Conservation (phyloP, 2,113 vertebrate genomes). For the Alethe castanea region DNA sequence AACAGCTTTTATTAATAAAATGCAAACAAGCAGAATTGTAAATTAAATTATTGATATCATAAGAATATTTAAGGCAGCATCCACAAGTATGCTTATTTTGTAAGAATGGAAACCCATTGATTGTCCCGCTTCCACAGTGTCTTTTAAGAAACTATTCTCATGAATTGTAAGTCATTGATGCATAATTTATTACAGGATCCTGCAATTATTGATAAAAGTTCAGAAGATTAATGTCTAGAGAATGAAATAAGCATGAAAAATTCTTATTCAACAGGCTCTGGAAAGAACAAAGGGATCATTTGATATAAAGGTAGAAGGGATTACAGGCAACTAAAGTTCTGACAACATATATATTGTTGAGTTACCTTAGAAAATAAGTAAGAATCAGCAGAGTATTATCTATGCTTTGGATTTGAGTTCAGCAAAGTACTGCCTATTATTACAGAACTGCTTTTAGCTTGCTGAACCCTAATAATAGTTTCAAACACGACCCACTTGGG, state of each 20-base stretch:
- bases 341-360: background rate
- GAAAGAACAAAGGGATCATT: background rate
- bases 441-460: background rate
- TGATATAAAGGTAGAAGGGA: background rate
- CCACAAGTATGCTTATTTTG: background rate
- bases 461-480: background rate
- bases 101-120: background rate
- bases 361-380: background rate
- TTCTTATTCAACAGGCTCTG: background rate
- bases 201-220: slow-evolving; percentile 5
- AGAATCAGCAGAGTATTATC: background rate
- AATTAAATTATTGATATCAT: background rate
- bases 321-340: background rate
- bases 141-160: background rate
- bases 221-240: background rate
- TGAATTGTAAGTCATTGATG: background rate
- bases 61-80: background rate
- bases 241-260: background rate
- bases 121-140: background rate
- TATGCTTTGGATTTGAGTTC: background rate
- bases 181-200: background rate
- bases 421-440: background rate
- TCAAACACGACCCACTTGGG: background rate
- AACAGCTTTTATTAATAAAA: background rate
- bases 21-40: background rate